A percentile compares a stretch with the other conserved stretches of the same genome.
These are phyloP conservation scores for Melospiza melodia DNA, from an alignment of 2,113 vertebrate species.

Conservation along the genomic window DNA sequence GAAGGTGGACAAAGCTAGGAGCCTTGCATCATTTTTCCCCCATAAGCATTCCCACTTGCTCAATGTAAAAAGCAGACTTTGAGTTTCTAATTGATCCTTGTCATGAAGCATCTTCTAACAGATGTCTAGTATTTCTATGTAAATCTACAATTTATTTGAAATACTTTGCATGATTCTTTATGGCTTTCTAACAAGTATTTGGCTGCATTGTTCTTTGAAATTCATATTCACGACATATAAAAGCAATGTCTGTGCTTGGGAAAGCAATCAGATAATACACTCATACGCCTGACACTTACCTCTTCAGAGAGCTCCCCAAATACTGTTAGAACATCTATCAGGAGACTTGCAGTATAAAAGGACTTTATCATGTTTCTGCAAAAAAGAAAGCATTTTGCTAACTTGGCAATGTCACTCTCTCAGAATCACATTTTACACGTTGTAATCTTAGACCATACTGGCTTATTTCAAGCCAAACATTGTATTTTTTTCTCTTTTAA, in stretches of 20 bases:
- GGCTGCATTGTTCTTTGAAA: neutral
- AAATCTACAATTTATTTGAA: neutral
- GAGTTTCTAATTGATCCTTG: neutral
- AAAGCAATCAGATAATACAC: neutral
- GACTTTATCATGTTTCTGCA: conserved; percentile 98
- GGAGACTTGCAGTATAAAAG: conserved; percentile 95
- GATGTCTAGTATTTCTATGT: neutral
- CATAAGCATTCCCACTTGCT: neutral
- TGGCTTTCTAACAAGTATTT: neutral
- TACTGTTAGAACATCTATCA: conserved; percentile 92
- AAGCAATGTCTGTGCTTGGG: neutral
- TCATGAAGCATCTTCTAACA: neutral
- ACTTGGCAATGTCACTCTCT: neutral
- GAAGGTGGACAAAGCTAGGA: neutral
- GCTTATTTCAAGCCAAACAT: neutral
- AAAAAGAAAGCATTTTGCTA: conserved; percentile 25
- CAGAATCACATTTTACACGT: neutral
- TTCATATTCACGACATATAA: neutral
- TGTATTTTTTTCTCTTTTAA: neutral
- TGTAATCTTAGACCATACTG: neutral
- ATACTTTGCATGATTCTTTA: neutral
- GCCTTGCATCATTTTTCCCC: neutral
- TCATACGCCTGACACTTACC: conserved; percentile 74
- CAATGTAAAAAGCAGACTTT: neutral
- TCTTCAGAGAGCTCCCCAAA: conserved; percentile 96